Evolutionary conservation across 2,888 invertebrate species (phyloP), one percentile per base, ranked within the genome.

Genomic region (Trachelus tabidus): DNA sequence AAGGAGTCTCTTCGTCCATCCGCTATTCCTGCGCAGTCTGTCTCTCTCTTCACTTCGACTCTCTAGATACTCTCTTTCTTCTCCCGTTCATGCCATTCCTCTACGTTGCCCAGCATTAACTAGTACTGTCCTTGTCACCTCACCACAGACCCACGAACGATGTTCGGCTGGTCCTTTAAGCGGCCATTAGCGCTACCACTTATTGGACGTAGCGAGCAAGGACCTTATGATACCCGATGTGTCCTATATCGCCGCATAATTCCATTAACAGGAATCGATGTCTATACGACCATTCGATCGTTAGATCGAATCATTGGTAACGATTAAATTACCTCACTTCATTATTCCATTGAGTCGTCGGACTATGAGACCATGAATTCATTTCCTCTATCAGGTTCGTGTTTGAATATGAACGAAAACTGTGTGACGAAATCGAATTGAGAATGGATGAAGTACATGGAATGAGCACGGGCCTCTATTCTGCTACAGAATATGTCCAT

Each of bases 201-300:
- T 82, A 84, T 80, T 81, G 80, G 80, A 76, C 74, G 75, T 75
- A 79, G 77, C 80, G 69, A 79, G 78, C 80, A 79, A 79, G 80
- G 81, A 74, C 81, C 81, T 75, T 79, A 82, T 77, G 34, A 40
- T 56, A 75, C 78, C 31, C 74, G 33, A 34, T 79, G 69, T 76
- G 40, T 73, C 35, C 73, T 71, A 76, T 75, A 77, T 77, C 71
- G 80, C 37, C 78, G 78, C 77, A 77, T 83, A 84, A 84, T 81
- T 82, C 80, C 79, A 81, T 84, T 84, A 84, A 75, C 81, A 76
- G 69, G 75, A 84, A 83, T 82, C 82, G 79, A 84, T 83, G 79
- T 71, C n/a, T 1, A 71, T 31, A 31, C 30, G 71, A 31, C 31
- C 12, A 6, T 71, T 23, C 71, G 71, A 56, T 56, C 56, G 56